A percentile compares a stretch with the other conserved stretches of the same genome.
Conservation (phyloP, 2,797 vertebrate genomes). For the Synanceia verrucosa region DNA sequence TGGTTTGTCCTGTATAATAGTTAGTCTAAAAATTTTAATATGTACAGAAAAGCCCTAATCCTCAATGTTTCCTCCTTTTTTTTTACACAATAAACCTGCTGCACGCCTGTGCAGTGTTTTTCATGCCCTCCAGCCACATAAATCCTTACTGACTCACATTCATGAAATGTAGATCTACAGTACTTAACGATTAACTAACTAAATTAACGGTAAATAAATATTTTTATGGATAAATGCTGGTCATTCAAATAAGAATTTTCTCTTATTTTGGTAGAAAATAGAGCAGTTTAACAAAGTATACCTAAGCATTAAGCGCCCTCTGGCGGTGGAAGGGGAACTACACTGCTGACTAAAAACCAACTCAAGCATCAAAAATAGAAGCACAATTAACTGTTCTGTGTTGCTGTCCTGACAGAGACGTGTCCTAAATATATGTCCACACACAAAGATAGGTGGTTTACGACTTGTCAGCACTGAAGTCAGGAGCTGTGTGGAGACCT, state of each 20-base stretch:
- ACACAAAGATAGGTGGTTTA: not conserved
- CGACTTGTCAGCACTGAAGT: not conserved
- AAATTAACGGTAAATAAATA: not conserved
- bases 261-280: not conserved
- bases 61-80: not conserved
- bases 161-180: not conserved
- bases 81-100: slow-evolving; percentile 1
- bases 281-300: not conserved
- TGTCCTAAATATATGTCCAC: not conserved
- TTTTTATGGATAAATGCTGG: not conserved
- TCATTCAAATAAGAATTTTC: not conserved
- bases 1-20: not conserved
- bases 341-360: not conserved
- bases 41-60: not conserved
- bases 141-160: not conserved
- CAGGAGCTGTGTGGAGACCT: slow-evolving; percentile 4
- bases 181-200: not conserved
- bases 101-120: not conserved
- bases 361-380: slow-evolving; percentile 12
- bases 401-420: not conserved
- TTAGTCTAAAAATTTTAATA: not conserved
- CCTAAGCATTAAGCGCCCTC: slow-evolving; percentile 52
- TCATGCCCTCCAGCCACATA: slow-evolving; percentile 19
- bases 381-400: not conserved
- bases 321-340: not conserved